Evolutionary conservation across 2,797 vertebrate genomes (phyloP), one percentile per base, ranked within the genome.

Genomic region (Gobionotothen gibberifrons): DNA sequence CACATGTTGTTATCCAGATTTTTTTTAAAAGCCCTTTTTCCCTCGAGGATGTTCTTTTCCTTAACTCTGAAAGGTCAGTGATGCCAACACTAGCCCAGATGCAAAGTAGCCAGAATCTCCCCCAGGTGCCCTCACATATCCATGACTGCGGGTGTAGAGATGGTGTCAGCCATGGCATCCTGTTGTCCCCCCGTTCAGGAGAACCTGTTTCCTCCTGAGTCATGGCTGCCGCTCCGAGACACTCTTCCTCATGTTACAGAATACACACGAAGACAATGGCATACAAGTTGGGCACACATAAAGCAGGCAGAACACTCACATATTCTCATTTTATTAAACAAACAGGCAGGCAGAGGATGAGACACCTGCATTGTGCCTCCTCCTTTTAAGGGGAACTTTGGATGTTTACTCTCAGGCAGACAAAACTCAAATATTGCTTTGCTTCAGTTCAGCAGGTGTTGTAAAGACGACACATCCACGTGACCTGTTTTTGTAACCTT

Each of bases 171-270:
- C 1, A 67, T 65, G 69, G 57, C 85, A 82, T 92, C 91, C 91
- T 92, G 91, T 92, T 90, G 87, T 87, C 81, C 66, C 47, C 26
- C 49, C 11, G 63, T 78, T 85, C 71, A 82, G 80, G 75, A 81
- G 81, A 86, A 90, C 88, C 85, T 86, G 89, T 89, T 93, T 94
- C 91, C 90, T 91, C 66, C 84, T 70, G 48, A 61, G 63, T 82
- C 64, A 6, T 15, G 55, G 57, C 75, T 79, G 76, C 58, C 67
- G 78, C 74, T 79, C 79, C n/a, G 16, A 69, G 74, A 75, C 65
- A 76, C 64, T 69, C 78, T 54, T 82, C 53, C 91, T 93, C 90
- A 52, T 81, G 29, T 94, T 93, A 93, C 92, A 88, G 84, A 92
- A 87, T 80, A 92, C 74, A 93, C 90, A 90, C 56, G 2, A 54